Evolutionary conservation across 2,113 vertebrate species (phyloP).

Genomic region (Seriola dumerili): DNA sequence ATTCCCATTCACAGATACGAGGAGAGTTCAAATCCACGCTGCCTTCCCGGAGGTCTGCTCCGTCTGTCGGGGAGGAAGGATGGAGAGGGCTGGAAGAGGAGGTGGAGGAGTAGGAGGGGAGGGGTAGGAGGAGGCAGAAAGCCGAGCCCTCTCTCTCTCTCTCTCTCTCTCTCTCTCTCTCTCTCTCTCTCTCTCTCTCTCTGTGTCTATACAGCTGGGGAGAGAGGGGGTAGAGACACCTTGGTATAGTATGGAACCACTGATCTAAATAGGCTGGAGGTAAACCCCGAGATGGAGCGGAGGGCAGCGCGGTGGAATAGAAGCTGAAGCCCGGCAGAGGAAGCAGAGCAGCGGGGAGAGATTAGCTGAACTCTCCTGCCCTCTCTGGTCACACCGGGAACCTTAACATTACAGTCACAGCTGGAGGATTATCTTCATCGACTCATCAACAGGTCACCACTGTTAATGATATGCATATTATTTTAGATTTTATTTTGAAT

Average conservation of each 20-base stretch:
- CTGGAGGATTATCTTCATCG: background rate
- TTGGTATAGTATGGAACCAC: conserved; percentile 20
- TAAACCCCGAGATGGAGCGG: conserved; percentile 63
- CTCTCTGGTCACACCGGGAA: conserved; percentile 62
- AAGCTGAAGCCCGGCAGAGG: conserved; percentile 14
- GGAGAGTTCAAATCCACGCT: conserved; percentile 32
- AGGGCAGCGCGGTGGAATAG: background rate
- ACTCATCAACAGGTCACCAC: background rate
- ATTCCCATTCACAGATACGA: conserved; percentile 35
- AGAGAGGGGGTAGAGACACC: conserved; percentile 32
- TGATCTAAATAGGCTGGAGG: conserved; percentile 70
- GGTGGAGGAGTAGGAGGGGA: conserved; percentile 2
- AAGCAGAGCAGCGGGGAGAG: conserved; percentile 9
- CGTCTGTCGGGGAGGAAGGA: conserved; percentile 63
- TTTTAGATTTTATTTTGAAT: too few relatives aligned
- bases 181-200: conserved; percentile 11
- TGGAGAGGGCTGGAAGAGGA: conserved; percentile 39
- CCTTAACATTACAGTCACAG: background rate
- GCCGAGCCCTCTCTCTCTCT: conserved; percentile 18
- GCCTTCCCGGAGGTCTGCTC: conserved; percentile 72
- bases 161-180: conserved; percentile 5
- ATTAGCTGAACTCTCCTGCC: conserved; percentile 72
- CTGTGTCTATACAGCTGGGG: conserved; percentile 39
- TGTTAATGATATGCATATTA: background rate
- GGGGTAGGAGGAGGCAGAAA: conserved; percentile 21